Conservation (phyloP, 2,797 vertebrate species). For the Tenualosa thibaudeaui region DNA sequence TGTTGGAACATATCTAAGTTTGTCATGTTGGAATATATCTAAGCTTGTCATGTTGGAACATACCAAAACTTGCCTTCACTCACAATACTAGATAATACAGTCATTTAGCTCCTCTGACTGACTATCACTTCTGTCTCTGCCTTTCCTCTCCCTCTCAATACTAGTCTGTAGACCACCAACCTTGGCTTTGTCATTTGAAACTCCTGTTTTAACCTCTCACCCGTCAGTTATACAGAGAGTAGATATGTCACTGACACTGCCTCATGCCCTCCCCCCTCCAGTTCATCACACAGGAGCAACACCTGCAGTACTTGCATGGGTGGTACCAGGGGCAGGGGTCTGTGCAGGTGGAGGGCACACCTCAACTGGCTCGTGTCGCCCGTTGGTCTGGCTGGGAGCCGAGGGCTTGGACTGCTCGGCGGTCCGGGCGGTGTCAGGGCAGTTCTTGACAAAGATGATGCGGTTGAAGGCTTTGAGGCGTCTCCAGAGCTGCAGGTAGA, state of each 20-base stretch:
- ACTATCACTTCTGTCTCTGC: neutral
- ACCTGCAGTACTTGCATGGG: slow-evolving; percentile 56
- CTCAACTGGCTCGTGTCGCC: slow-evolving; percentile 72
- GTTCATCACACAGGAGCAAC: slow-evolving; percentile 77
- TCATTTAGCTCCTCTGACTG: neutral
- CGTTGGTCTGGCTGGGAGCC: slow-evolving; percentile 57
- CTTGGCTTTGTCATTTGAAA: neutral
- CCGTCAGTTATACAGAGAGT: neutral
- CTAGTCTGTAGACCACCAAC: neutral
- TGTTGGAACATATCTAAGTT: neutral
- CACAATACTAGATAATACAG: neutral
- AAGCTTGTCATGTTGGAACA: neutral
- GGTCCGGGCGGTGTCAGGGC: slow-evolving; percentile 84
- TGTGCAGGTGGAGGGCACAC: slow-evolving; percentile 70
- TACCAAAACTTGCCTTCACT: neutral
- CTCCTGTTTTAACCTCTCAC: neutral
- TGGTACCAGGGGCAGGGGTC: slow-evolving; percentile 57
- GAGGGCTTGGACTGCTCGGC: slow-evolving; percentile 72
- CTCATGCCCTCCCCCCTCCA: neutral
- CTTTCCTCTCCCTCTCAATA: neutral
- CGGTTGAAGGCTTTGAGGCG: slow-evolving; percentile 97
- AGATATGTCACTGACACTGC: neutral
- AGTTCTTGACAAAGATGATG: slow-evolving; percentile 97
- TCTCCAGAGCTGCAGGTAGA: slow-evolving; percentile 94
- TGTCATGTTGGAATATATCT: neutral